phyloP scores from a whole-genome alignment of 2,113 vertebrate species.

The Hydrolagus affinis region DNA sequence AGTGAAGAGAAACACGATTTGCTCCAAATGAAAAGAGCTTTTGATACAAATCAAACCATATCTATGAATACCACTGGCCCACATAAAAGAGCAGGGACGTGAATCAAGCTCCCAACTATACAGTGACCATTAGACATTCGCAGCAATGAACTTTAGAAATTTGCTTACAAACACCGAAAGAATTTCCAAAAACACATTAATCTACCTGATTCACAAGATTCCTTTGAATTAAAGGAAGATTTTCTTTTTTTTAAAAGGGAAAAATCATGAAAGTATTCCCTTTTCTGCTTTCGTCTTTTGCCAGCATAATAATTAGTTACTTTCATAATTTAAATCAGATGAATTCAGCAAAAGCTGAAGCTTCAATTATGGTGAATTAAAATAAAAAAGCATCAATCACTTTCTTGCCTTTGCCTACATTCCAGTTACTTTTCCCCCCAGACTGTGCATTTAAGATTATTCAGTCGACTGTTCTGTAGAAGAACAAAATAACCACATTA shows the following conservation, averaged over 20 bases:
- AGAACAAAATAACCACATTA: slow-evolving; percentile 5
- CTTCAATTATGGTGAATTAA: slow-evolving; percentile 3
- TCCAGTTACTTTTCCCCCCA: neutral
- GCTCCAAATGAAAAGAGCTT: neutral
- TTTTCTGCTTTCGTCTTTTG: slow-evolving; percentile 29
- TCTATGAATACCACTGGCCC: neutral
- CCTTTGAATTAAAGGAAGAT: slow-evolving; percentile 2
- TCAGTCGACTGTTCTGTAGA: neutral
- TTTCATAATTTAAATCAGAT: slow-evolving; percentile 34
- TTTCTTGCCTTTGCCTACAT: neutral
- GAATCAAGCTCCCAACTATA: slow-evolving; percentile 9
- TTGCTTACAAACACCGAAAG: slow-evolving; percentile 23
- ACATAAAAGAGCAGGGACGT: neutral
- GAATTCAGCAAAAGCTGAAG: neutral
- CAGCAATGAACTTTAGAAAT: slow-evolving; percentile 30
- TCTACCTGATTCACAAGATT: slow-evolving; percentile 33
- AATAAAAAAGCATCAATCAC: neutral
- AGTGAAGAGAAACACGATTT: neutral
- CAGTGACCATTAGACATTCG: neutral
- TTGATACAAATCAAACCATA: neutral
- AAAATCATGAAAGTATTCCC: slow-evolving; percentile 16
- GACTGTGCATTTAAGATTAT: neutral
- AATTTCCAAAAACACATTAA: neutral
- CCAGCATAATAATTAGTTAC: slow-evolving; percentile 31
- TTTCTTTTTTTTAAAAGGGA: neutral